Evolutionary conservation across 1,140 invertebrate genomes (phyloP).

Genomic region (Theocolax elegans): DNA sequence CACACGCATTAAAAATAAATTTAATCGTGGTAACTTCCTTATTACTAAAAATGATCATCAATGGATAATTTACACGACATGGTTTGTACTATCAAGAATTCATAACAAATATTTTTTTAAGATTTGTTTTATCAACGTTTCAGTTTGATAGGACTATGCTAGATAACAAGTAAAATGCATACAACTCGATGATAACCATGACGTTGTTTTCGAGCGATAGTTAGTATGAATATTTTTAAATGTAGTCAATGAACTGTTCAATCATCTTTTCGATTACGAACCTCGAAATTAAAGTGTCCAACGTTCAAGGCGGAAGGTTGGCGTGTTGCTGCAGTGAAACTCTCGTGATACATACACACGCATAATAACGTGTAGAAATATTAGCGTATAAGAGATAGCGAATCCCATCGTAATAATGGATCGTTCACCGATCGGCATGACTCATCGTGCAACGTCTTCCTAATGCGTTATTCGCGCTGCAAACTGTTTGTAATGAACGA

Average conservation of each 20-base stretch:
- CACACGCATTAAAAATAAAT: too few species aligned
- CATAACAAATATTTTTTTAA: too few species aligned
- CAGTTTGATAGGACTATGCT: too few species aligned
- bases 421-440: neutral
- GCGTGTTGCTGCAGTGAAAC: neutral
- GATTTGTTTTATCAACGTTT: too few species aligned
- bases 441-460: neutral
- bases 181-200: too few species aligned
- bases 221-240: neutral
- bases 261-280: neutral
- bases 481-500: neutral
- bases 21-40: too few species aligned
- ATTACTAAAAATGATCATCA: too few species aligned
- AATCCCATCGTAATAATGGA: constrained; percentile 10
- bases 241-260: neutral
- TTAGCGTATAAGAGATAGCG: neutral
- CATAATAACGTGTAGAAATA: neutral
- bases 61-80: too few species aligned
- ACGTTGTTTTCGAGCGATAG: neutral
- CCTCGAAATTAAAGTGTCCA: neutral
- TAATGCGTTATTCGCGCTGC: neutral
- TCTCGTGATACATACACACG: neutral
- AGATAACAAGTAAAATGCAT: too few species aligned
- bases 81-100: too few species aligned
- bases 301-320: neutral